Evolutionary conservation across 2,797 vertebrate genomes (phyloP), one percentile per base, ranked within the genome.

Genomic region (Sebastes hopkinsi): DNA sequence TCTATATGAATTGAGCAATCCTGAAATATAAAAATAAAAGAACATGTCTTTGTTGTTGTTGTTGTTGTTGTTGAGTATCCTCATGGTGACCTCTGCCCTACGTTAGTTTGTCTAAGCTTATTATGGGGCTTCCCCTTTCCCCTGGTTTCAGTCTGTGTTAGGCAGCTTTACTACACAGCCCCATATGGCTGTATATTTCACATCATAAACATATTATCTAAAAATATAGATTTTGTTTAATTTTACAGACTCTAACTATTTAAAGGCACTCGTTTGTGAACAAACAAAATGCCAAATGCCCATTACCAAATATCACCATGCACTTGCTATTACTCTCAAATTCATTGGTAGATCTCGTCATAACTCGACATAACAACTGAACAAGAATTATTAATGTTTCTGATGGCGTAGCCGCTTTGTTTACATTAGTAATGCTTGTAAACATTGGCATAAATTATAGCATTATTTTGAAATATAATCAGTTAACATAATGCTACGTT

Each of bases 71-170:
- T 80, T 59, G 34, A 60, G 54, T 71, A 59, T 68, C 64, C 32
- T 80, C 29, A 55, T 67, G 20, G 58, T 91, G 90, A 90, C 84
- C 85, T 86, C 66, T 89, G 74, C 29, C 78, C 84, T 88, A 6
- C 61, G 22, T 85, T 70, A 77, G 79, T 75, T 76, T 83, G 65
- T 81, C 46, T 92, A 89, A 89, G 84, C 85, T 87, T 76, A 86
- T 94, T 89, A 93, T 42, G 52, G 32, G 73, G 72, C 77, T 84
- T 91, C 86, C 87, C 88, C 83, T 90, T 90, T 81, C 30, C 70
- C 87, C 88, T 83, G 54, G 46, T 84, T 90, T 81, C 68, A 75
- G 56, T 64, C 46, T 82, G 50, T 58, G 36, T 54, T 55, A 67
- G 64, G 27, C 59, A 70, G 74, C 65, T 81, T 87, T 69, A 80